Conservation (phyloP, 1,140 invertebrate genomes). For the Episyrphus balteatus region DNA sequence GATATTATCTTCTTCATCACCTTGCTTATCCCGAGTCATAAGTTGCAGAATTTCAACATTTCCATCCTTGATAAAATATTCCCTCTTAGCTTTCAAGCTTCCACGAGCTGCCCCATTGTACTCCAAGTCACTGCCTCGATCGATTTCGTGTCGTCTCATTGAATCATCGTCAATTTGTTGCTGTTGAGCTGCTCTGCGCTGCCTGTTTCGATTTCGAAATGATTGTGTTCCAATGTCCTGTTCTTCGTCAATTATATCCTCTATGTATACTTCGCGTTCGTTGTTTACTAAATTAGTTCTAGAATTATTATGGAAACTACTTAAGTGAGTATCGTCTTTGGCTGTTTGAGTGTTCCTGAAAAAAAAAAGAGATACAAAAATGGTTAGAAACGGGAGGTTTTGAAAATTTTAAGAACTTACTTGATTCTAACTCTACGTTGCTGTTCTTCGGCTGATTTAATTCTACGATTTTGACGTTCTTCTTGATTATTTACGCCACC, state of each 20-base stretch:
- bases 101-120: conserved; percentile 36
- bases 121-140: conserved; percentile 56
- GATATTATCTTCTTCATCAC: conserved; percentile 43
- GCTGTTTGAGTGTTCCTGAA: conserved; percentile 23
- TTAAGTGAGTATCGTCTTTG: conserved; percentile 30
- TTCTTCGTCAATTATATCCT: conserved; percentile 40
- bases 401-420: conserved; percentile 9
- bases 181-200: conserved; percentile 29
- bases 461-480: conserved; percentile 7
- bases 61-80: conserved; percentile 68
- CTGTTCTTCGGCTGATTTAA: conserved; percentile 27
- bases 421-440: conserved; percentile 30
- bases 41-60: conserved; percentile 69
- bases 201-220: conserved; percentile 30
- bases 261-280: conserved; percentile 48
- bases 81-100: conserved; percentile 40
- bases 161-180: conserved; percentile 52
- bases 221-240: conserved; percentile 38
- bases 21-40: conserved; percentile 52
- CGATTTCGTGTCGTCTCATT: conserved; percentile 58
- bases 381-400: background rate
- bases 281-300: conserved; percentile 37
- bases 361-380: background rate
- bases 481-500: conserved; percentile 7
- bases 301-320: conserved; percentile 34